Evolutionary conservation across 2,113 vertebrate species (phyloP).

Genomic region (Falco punctatus): DNA sequence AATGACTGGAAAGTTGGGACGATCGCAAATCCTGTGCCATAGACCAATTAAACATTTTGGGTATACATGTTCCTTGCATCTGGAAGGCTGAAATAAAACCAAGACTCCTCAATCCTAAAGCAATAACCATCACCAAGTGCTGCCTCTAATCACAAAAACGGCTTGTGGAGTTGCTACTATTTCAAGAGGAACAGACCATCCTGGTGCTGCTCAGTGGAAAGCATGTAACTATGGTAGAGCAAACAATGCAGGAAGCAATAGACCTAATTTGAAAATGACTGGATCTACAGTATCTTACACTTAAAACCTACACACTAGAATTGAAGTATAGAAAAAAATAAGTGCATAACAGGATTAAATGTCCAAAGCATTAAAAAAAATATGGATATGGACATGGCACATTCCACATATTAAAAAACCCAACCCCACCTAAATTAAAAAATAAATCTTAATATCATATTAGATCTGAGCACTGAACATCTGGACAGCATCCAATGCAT

Average conservation of each 20-base stretch:
- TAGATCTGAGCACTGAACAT: not conserved
- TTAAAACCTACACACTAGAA: not conserved
- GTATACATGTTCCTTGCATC: not conserved
- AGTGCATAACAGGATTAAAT: not conserved
- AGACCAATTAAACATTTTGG: not conserved
- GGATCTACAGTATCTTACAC: not conserved
- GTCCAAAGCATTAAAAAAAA: not conserved
- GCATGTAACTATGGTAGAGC: accelerated
- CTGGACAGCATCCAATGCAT: not conserved
- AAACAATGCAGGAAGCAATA: not conserved
- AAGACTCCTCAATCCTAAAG: not conserved
- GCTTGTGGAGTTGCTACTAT: not conserved
- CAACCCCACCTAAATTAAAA: not conserved
- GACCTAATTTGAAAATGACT: not conserved
- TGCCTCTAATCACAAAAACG: not conserved
- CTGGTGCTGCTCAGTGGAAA: not conserved
- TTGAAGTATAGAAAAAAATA: not conserved
- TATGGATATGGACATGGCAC: not conserved
- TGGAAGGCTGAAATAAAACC: not conserved
- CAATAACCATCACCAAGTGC: not conserved
- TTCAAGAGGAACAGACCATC: not conserved
- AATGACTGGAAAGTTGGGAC: not conserved
- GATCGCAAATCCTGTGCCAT: accelerated
- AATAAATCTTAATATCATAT: accelerated
- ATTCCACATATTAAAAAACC: not conserved